Conservation (phyloP, 2,113 vertebrate genomes). For the Cebus imitator region DNA sequence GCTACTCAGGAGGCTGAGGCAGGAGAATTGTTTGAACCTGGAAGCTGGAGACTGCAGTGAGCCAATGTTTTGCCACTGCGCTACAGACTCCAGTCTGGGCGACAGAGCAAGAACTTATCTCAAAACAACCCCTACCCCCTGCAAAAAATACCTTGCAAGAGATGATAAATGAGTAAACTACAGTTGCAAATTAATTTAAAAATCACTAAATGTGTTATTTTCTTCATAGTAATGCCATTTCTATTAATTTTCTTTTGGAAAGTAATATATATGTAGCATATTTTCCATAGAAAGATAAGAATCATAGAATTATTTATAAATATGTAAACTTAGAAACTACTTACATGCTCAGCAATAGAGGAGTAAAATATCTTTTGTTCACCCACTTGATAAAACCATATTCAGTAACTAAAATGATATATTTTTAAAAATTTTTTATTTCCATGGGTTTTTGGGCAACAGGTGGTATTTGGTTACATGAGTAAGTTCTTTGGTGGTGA, state of each 20-base stretch:
- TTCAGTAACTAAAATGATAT: neutral
- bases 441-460: no score
- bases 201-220: slow-evolving; percentile 27
- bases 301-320: slow-evolving; percentile 30
- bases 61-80: no score
- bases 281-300: neutral
- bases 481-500: no score
- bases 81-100: no score
- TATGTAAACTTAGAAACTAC: neutral
- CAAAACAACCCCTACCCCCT: no score
- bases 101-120: no score
- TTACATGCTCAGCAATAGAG: neutral
- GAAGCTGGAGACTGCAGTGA: no score
- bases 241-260: neutral
- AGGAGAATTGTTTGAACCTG: no score
- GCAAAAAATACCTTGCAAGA: neutral
- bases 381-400: neutral
- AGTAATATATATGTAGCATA: neutral
- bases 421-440: no score
- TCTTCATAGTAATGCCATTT: neutral
- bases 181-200: slow-evolving; percentile 36
- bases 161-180: neutral
- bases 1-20: no score
- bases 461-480: no score
- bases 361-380: neutral